These are phyloP conservation scores for Fistularia tabacaria DNA, from an alignment of 2,797 vertebrate genomes.

Conservation along the genomic window DNA sequence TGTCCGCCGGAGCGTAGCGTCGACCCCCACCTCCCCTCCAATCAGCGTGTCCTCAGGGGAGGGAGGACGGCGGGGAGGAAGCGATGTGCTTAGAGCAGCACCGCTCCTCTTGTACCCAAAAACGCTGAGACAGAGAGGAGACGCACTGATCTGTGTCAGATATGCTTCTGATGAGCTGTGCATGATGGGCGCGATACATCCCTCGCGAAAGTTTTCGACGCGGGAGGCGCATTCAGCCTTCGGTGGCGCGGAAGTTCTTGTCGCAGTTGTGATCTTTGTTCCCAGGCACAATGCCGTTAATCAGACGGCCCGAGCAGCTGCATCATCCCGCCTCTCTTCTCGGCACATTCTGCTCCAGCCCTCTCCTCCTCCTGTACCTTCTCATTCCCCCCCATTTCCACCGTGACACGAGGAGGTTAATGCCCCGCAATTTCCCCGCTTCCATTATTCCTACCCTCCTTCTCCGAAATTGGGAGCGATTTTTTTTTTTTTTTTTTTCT, in stretches of 20 bases:
- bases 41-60: slow-evolving; percentile 47
- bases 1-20: slow-evolving; percentile 65
- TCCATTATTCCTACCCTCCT: slow-evolving; percentile 28
- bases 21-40: slow-evolving; percentile 59
- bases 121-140: slow-evolving; percentile 71
- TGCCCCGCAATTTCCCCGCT: slow-evolving; percentile 27
- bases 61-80: slow-evolving; percentile 21
- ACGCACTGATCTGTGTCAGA: slow-evolving; percentile 71
- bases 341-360: slow-evolving; percentile 3
- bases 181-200: slow-evolving; percentile 44
- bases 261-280: slow-evolving; percentile 8
- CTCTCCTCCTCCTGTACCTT: slow-evolving; percentile 39
- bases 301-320: slow-evolving; percentile 19
- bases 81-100: slow-evolving; percentile 71
- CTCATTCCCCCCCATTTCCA: slow-evolving; percentile 49
- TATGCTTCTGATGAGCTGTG: slow-evolving; percentile 43
- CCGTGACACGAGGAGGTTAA: slow-evolving; percentile 35
- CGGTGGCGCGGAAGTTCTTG: slow-evolving; percentile 1
- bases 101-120: slow-evolving; percentile 51
- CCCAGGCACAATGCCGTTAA: slow-evolving; percentile 11
- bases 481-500: slow-evolving; percentile 33
- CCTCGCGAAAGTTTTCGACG: slow-evolving; percentile 41
- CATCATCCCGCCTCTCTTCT: slow-evolving; percentile 11
- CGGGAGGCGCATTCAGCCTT: slow-evolving; percentile 40
- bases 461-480: slow-evolving; percentile 49